A percentile compares a stretch with the other conserved stretches of the same genome.
These are phyloP conservation scores for Eupsilia transversa DNA, from an alignment of 2,888 invertebrate genomes.

Conservation along the genomic window DNA sequence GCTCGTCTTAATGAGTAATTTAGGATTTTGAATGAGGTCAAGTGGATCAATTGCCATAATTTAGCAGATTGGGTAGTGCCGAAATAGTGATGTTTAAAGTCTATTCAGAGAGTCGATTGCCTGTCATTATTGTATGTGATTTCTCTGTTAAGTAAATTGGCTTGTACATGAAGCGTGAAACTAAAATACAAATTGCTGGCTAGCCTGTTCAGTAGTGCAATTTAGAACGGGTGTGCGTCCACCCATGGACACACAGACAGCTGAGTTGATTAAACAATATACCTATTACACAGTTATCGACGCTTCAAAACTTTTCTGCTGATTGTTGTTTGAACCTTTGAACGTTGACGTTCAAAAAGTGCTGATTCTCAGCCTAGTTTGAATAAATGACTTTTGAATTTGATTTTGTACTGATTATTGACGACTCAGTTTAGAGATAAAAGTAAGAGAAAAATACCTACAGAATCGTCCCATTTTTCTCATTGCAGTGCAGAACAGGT, in stretches of 20 bases:
- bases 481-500: not conserved
- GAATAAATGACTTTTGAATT: no score
- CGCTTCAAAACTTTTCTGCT: no score
- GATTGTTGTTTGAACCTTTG: no score
- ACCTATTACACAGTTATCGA: not conserved
- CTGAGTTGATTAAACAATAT: not conserved
- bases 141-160: not conserved
- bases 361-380: no score
- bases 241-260: no score
- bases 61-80: conserved; percentile 3
- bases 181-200: not conserved
- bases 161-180: not conserved
- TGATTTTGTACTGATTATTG: not conserved
- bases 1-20: conserved; percentile 18
- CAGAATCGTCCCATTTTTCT: not conserved
- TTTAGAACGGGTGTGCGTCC: not conserved
- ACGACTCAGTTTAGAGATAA: not conserved
- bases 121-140: not conserved
- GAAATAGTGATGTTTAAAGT: not conserved
- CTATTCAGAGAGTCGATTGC: not conserved
- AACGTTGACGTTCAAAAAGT: no score
- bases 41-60: conserved; percentile 7
- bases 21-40: conserved; percentile 4
- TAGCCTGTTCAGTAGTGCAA: not conserved
- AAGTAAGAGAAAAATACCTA: no score